Evolutionary conservation across 1,140 invertebrate genomes (phyloP), one percentile per base, ranked within the genome.

Genomic region (Bathynomus jamesi): DNA sequence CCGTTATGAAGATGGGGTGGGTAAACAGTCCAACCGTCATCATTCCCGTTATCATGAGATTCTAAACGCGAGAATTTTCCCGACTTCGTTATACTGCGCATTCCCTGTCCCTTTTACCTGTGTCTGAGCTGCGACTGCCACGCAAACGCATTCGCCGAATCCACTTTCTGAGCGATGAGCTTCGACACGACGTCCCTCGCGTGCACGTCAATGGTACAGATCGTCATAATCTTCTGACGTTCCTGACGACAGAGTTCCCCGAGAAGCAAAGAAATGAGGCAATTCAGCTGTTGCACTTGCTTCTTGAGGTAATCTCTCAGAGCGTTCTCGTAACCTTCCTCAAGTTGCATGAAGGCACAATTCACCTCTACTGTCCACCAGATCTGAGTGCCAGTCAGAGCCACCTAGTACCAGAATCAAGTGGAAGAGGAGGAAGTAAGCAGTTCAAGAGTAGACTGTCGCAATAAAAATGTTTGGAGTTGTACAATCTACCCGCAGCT

Each of bases 321-420:
- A 2, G 95, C 93, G 83, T 96, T 98, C 80, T 98, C 95, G 81
- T 96, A 97, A 28, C 95, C 95, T 83, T 95, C 93, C 83, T 96
- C 93, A 40, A 96, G 82, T 78, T 92, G 86, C 3, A 87, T 85
- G 80, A 96, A 95, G 1, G 93, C 92, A 70, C 91, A 87, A 79
- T 92, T 94, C 0, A 98, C 94, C 85, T 98, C 95, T 10, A 92
- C 92, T 0, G 93, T 95, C 96, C 95, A 98, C 92, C 93, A 97
- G 76, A 98, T 97, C 85, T 98, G 95, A 7, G 94, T 94, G 3
- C 93, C 92, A 80, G 93, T 96, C 10, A 98, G 84, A 0, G 94
- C 93, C 24, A 95, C 92, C 70, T 80, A 4, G 21, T n/a, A n/a
- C n/a, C n/a, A n/a, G n/a, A n/a, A n/a, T n/a, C n/a, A n/a, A n/a